Base-by-base conservation (phyloP, 2,113 vertebrate genomes). In the Chiloscyllium plagiosum region DNA sequence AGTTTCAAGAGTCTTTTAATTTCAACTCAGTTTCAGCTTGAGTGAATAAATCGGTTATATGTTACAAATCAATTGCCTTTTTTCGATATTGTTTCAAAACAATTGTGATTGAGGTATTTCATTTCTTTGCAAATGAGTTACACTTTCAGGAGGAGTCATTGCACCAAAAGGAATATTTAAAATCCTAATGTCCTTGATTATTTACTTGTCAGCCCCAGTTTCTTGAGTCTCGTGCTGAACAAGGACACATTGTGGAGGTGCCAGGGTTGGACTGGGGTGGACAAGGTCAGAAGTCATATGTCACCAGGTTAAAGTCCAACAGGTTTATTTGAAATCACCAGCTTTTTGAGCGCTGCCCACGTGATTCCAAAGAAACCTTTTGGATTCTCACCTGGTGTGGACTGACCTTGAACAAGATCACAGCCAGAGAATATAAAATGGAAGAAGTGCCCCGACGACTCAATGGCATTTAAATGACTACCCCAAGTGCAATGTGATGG, bases 1-100 rank as follows among this genome's bases (percentile, higher is more conserved):
- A 66, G 52, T 66, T 93, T 66, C 56, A 93, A 93, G 12, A 66
- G 61, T 2, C 56, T 93, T 93, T 93, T 66, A 66, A 93, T 93
- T 93, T 93, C 66, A 93, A 93, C 37, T 66, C 61, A 93, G 89
- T 65, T 66, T 33, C 89, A 93, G 89, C 13, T 66, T 93, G 89
- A 93, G 61, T 66, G 61, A n/a, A 66, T 66, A 37, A 93, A 12
- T 68, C 22, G 89, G 89, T 93, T 93, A n/a, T 20, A 2, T 66
- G 37, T 93, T 93, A 93, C n/a, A 37, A 66, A 66, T 93, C 1
- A 6, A 33, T 66, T 92, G n/a, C 10, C 1, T 33, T 33, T 37
- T 37, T 93, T 93, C 66, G 56, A 66, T 66, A 66, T 19, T 66
- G n/a, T 93, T 66, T 15, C 1, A 66, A 66, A 22, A 33, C 61